Conservation (phyloP, 2,888 invertebrate species). For the Parapristionchus giblindavisi region DNA sequence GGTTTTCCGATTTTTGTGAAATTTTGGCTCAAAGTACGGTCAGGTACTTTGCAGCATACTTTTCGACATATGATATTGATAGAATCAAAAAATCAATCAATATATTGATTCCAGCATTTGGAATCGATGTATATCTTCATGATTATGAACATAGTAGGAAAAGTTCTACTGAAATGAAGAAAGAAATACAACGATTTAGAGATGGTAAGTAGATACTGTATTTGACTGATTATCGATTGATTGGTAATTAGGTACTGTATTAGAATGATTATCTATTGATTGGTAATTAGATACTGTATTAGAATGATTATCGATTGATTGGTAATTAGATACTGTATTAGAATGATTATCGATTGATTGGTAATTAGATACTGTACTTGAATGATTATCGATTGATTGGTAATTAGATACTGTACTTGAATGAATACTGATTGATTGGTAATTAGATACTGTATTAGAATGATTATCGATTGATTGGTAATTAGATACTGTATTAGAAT, state of each 20-base stretch:
- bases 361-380: not conserved
- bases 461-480: not conserved
- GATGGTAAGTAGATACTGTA: conserved; percentile 16
- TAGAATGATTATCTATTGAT: not conserved
- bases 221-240: not conserved
- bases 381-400: not conserved
- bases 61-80: no score
- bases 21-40: no score
- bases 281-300: no score
- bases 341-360: no score
- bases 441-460: not conserved
- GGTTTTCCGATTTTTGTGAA: no score
- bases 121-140: conserved; percentile 6
- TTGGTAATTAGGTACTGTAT: not conserved
- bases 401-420: not conserved
- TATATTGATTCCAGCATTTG: conserved; percentile 1
- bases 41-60: no score
- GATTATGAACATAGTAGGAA: conserved; percentile 7
- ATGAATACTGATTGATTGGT: not conserved
- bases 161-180: not conserved
- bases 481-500: not conserved
- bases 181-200: conserved; percentile 23
- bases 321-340: not conserved
- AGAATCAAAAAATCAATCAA: not conserved
- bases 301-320: no score